A percentile compares a stretch with the other conserved stretches of the same genome.
Evolutionary conservation across 1,140 invertebrate genomes (phyloP).

Genomic region (Pseudomyrmex dendroicus): DNA sequence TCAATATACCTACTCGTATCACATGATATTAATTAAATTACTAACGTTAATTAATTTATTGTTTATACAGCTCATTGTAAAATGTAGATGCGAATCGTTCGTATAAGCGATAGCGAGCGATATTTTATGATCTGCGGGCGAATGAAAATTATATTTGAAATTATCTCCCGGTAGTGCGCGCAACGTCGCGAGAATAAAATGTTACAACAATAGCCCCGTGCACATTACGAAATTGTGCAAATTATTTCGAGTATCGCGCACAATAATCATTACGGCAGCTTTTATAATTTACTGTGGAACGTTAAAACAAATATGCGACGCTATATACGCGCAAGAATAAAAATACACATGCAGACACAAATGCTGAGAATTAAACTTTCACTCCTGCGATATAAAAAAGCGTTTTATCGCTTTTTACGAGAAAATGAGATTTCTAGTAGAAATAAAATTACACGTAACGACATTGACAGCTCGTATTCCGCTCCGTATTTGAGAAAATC

Average conservation of each 20-base stretch:
- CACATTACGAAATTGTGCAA: constrained; percentile 50
- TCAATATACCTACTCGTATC: constrained; percentile 34
- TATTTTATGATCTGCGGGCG: constrained; percentile 51
- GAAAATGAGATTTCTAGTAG: constrained; percentile 23
- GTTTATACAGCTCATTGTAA: constrained; percentile 49
- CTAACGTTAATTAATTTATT: constrained; percentile 51
- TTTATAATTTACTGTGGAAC: constrained; percentile 3
- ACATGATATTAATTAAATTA: constrained; percentile 54
- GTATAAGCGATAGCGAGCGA: constrained; percentile 40
- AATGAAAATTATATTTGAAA: constrained; percentile 57
- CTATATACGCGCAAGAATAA: constrained; percentile 8
- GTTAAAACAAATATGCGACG: constrained; percentile 27
- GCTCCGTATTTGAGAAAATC: constrained; percentile 12
- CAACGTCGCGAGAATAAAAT: constrained; percentile 53
- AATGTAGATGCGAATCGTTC: constrained; percentile 42
- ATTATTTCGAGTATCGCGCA: constrained; percentile 49
- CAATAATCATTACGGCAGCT: constrained; percentile 38
- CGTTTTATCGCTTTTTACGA: constrained; percentile 8
- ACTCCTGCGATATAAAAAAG: not conserved
- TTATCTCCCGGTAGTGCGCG: constrained; percentile 39
- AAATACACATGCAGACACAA: not conserved
- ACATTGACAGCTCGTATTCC: not conserved
- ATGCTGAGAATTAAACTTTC: constrained; percentile 5
- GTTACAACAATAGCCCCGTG: constrained; percentile 36
- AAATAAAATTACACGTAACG: not conserved